Percentiles rank a stretch among this genome's conserved stretches.
These are phyloP conservation scores for Cordilura impudica DNA, from an alignment of 2,888 invertebrate species.

Conservation along the genomic window DNA sequence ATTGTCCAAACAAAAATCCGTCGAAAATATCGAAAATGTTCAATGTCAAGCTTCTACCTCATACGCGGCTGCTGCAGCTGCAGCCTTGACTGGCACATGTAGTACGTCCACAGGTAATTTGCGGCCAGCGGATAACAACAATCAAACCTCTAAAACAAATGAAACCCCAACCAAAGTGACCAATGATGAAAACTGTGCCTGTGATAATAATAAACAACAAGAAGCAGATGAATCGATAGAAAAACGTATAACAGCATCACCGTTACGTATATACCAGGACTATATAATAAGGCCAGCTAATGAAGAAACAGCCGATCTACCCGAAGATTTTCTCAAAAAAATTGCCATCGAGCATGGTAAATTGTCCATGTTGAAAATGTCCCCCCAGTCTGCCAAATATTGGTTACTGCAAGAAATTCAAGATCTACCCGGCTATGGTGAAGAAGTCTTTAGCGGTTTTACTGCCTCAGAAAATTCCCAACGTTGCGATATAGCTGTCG, in stretches of 20 bases:
- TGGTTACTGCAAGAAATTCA: slow-evolving; percentile 90
- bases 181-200: slow-evolving; percentile 51
- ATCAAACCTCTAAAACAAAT: slow-evolving; percentile 58
- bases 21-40: slow-evolving; percentile 73
- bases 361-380: slow-evolving; percentile 80
- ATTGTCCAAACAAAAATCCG: slow-evolving; percentile 76
- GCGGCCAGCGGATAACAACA: slow-evolving; percentile 57
- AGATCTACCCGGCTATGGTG: slow-evolving; percentile 88
- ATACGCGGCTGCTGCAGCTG: slow-evolving; percentile 16
- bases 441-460: slow-evolving; percentile 89
- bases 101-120: slow-evolving; percentile 17
- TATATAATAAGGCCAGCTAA: slow-evolving; percentile 72
- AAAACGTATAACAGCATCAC: slow-evolving; percentile 69
- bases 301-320: slow-evolving; percentile 65
- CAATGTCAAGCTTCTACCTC: slow-evolving; percentile 14
- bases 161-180: slow-evolving; percentile 51
- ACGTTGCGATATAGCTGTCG: slow-evolving; percentile 84
- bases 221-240: slow-evolving; percentile 66
- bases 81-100: neutral
- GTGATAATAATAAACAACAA: slow-evolving; percentile 61
- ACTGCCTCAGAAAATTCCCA: slow-evolving; percentile 74
- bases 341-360: slow-evolving; percentile 76
- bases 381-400: slow-evolving; percentile 88
- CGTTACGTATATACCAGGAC: slow-evolving; percentile 73
- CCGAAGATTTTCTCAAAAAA: slow-evolving; percentile 73